Evolutionary conservation across 2,888 invertebrate species (phyloP), one percentile per base, ranked within the genome.

Genomic region (Drosophila prostipennis): DNA sequence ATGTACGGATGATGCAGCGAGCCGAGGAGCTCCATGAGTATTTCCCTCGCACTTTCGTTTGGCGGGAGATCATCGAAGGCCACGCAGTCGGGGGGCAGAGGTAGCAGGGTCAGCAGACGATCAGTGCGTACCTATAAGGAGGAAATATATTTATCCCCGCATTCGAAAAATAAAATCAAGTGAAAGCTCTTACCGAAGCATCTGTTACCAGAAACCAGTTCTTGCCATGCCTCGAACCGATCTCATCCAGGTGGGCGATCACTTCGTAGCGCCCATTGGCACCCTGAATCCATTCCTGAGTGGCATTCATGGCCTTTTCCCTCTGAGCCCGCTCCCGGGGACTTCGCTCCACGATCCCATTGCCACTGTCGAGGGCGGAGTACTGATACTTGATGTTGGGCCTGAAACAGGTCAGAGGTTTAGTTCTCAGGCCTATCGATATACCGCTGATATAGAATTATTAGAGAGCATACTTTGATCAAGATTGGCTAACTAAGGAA

Each of bases 191-290:
- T 75, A 95, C 95, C 92, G 95, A 95, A 79, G 95, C 95, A 91
- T 98, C 98, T 87, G 95, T 95, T 68, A 98, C 96, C 29, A 96
- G 94, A 91, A 98, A 98, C 98, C 98, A 98, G 91, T 97, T 95
- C 91, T 98, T 98, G 91, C 96, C 96, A 56, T 95, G 93, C 58
- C 98, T 94, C 42, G 96, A 96, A 10, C 98, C 98, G 74, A 98
- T 95, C 76, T 95, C 94, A 87, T 95, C 95, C 75, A 98, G 93
- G 87, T 97, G 96, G 55, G 96, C 95, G 80, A 96, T 94, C 77
- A 97, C 93, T 81, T 95, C 95, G 90, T 97, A 98, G 80, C 97
- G 93, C 58, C 94, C 93, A 77, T 93, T 94, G 73, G 94, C 93
- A 45, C 93, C 94, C 78, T 92, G 92, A 59, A 91, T 89, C 92